These are phyloP conservation scores for Andrena minutula DNA, from an alignment of 2,888 invertebrate genomes.

Conservation along the genomic window DNA sequence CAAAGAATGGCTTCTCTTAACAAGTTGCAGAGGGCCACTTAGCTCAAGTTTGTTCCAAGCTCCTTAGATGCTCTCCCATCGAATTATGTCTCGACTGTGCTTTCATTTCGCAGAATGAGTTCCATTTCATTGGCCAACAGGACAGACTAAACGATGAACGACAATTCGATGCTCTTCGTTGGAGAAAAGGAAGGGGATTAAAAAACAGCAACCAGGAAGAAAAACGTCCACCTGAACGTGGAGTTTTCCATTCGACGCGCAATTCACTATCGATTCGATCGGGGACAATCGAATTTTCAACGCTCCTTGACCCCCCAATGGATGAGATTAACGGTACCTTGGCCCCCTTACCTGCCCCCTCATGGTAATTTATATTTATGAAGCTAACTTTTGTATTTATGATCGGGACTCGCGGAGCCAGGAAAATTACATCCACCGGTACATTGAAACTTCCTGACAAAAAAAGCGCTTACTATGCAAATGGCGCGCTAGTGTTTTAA, in stretches of 20 bases:
- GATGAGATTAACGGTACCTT: slow-evolving; percentile 24
- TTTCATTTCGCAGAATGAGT: background rate
- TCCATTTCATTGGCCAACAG: background rate
- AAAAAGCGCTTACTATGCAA: slow-evolving; percentile 55
- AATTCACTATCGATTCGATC: slow-evolving; percentile 22
- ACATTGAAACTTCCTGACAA: slow-evolving; percentile 38
- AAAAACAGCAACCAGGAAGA: background rate
- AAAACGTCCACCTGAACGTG: background rate
- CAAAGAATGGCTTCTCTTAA: background rate
- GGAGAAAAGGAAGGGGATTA: background rate
- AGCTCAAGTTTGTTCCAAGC: background rate
- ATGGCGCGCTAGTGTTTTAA: slow-evolving; percentile 42
- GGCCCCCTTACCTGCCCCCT: background rate
- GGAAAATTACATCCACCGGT: slow-evolving; percentile 47
- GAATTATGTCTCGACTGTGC: background rate
- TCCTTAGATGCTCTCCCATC: background rate
- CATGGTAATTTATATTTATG: slow-evolving; percentile 56
- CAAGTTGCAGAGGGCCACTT: background rate
- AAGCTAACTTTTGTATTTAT: slow-evolving; percentile 52
- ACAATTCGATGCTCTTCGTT: background rate
- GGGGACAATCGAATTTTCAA: slow-evolving; percentile 35
- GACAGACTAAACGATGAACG: background rate
- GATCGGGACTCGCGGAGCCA: slow-evolving; percentile 37
- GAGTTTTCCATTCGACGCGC: slow-evolving; percentile 3
- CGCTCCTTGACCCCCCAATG: slow-evolving; percentile 6